Base-by-base conservation (phyloP, 2,888 invertebrate genomes). In the Chaetogeoica ovagalla region DNA sequence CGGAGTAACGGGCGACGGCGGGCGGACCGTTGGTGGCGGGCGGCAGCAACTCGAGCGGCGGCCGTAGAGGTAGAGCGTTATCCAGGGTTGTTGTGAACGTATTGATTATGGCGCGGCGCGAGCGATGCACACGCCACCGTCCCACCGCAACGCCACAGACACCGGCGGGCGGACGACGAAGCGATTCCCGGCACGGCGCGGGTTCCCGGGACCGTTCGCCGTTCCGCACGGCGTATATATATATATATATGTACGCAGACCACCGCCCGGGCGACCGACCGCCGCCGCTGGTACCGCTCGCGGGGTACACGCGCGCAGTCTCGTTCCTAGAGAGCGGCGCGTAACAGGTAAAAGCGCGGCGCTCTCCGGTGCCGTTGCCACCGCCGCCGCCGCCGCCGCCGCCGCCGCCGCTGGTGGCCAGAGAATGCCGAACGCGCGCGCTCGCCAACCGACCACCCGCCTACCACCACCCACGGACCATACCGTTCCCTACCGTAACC, bases 31-130 rank as follows among this genome's bases (percentile, higher is more conserved):
- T n/a, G n/a, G n/a, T n/a, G n/a, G n/a, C n/a, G n/a, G 43, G 2
- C 52, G 23, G 17, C 30, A 17, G 52, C 43, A 62, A 23, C 30
- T 62, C 23, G 30, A n/a, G 39, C 62, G 21, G 55, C 57, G 15
- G 39, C 23, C 7, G 72, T 43, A 60, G 62, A 62, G 52, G 69
- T 60, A 69, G 52, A 60, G 62, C 77, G 77, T 79, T 79, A 70
- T 79, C 77, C 77, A 79, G 77, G 77, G 77, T 79, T 79, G 77
- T 79, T 79, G 69, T 70, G 69, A 62, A 70, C 77, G 77, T 79
- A 79, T 79, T 79, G 77, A 79, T 79, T 79, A 79, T 79, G 8
- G 77, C 69, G 59, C 59, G 68, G 30, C 59, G 65, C 72, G 30
- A 48, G 55, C 70, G 77, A 70, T 70, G 77, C 77, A 69, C 70